These are phyloP conservation scores for Zaprionus inermis DNA, from an alignment of 1,140 invertebrate genomes.

Conservation along the genomic window DNA sequence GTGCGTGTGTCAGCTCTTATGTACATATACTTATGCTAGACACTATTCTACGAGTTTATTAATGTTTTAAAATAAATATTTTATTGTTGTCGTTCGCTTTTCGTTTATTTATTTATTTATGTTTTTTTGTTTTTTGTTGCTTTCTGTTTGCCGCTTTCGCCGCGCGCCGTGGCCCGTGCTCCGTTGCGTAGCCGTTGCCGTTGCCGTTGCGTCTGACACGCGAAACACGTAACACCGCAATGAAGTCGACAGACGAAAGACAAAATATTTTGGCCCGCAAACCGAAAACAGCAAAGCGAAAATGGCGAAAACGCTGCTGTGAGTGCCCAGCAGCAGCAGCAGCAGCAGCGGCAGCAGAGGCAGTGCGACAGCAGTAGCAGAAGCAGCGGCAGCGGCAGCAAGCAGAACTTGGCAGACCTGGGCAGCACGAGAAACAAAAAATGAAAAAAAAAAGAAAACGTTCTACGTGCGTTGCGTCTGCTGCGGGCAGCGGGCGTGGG, in stretches of 20 bases:
- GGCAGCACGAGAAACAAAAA: not conserved
- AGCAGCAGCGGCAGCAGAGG: conserved; percentile 6
- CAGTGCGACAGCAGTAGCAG: conserved; percentile 3
- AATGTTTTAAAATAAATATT: conserved; percentile 40
- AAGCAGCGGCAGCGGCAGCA: conserved; percentile 13
- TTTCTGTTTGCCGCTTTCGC: conserved; percentile 59
- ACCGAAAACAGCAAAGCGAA: conserved; percentile 62
- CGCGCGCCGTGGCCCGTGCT: conserved; percentile 57
- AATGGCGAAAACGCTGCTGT: conserved; percentile 42
- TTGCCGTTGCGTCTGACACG: conserved; percentile 80
- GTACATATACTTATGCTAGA: conserved; percentile 25
- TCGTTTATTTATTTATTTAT: conserved; percentile 25
- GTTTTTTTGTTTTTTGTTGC: conserved; percentile 49
- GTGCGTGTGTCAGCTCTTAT: conserved; percentile 1
- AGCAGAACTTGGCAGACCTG: conserved; percentile 27
- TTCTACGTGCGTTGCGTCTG: not conserved
- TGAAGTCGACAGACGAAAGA: conserved; percentile 69
- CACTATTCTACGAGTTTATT: conserved; percentile 35
- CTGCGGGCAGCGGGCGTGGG: no score
- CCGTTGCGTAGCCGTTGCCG: conserved; percentile 20
- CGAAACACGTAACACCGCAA: conserved; percentile 84
- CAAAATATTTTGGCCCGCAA: conserved; percentile 57
- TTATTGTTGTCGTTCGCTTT: conserved; percentile 23
- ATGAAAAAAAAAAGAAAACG: not conserved
- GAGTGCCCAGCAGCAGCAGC: conserved; percentile 30